Evolutionary conservation across 2,113 vertebrate species (phyloP), one percentile per base, ranked within the genome.

Genomic region (Mormoops blainvillei): DNA sequence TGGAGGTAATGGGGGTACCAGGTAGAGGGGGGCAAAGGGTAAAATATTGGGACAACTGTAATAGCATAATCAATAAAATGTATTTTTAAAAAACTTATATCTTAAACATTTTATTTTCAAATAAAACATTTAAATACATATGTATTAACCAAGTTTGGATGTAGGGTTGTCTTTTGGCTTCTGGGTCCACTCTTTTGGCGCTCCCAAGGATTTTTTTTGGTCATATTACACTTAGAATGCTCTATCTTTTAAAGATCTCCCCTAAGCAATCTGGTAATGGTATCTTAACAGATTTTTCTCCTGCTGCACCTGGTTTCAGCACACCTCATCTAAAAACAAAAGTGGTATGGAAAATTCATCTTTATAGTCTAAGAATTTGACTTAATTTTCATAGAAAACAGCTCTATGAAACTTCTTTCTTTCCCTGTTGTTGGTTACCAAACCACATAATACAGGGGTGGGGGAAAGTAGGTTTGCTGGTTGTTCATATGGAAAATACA

Each of bases 81-180:
- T 31, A 31, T 31, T 24, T 63, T 63, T 63, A 31, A 63, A 52
- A 52, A 63, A 63, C 31, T 9, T 63, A 63, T 19, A 68, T 18
- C 28, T 94, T 91, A 54, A 96, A 45, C 13, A 80, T 61, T 89
- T 56, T 73, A 15, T 88, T 91, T 95, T 86, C 41, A 84, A 52
- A 36, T 45, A 65, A 88, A 97, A 70, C 12, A 84, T 24, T 76
- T 91, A 58, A 82, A 58, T 77, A 52, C 28, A 52, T 16, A 36
- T 48, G 8, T 71, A 81, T 58, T 74, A 84, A 76, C 33, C n/a
- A 54, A 43, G 38, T 94, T 89, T 41, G 45, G 45, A 65, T 50
- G 4, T 50, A 13, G 24, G 38, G 5, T 19, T 76, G 4, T 86
- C 33, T 63, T 68, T 82, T 95, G 74, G 28, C 54, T 41, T 52